Conservation (phyloP, 2,888 invertebrate species). For the Ornithoptera alexandrae region DNA sequence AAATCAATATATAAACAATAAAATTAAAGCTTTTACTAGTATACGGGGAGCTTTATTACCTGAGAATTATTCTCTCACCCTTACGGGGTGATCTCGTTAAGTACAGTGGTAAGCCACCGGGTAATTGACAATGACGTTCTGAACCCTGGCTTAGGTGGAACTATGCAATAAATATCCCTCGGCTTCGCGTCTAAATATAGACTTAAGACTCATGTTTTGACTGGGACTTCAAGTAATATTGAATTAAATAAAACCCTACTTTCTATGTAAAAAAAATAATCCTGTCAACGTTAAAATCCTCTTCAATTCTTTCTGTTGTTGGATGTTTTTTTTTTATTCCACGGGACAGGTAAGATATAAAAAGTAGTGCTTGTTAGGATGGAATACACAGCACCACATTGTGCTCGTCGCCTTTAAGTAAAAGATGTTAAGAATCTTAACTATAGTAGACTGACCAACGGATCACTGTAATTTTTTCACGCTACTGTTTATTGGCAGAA, state of each 20-base stretch:
- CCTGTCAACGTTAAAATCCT: no score
- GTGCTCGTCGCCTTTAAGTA: no score
- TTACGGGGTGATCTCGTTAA: conserved; percentile 13
- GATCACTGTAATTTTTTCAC: no score
- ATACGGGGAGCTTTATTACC: neutral
- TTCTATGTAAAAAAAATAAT: no score
- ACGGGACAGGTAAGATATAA: no score
- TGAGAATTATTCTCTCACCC: conserved; percentile 1
- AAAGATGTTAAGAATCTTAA: no score
- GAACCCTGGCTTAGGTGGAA: conserved; percentile 1
- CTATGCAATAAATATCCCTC: conserved; percentile 6
- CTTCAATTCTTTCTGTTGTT: no score
- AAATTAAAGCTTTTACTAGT: neutral
- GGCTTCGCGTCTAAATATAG: conserved; percentile 8
- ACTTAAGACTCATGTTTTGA: conserved; percentile 2
- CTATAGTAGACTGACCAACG: no score
- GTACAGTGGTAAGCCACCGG: conserved; percentile 17
- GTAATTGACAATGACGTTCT: conserved; percentile 17
- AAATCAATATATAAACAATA: neutral
- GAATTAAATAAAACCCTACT: neutral
- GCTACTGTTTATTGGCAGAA: no score
- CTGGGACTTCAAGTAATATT: neutral
- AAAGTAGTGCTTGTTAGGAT: no score
- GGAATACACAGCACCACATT: no score
- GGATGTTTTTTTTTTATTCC: no score